These are phyloP conservation scores for Lepus townsendii DNA, from an alignment of 2,797 vertebrate genomes.

Conservation along the genomic window DNA sequence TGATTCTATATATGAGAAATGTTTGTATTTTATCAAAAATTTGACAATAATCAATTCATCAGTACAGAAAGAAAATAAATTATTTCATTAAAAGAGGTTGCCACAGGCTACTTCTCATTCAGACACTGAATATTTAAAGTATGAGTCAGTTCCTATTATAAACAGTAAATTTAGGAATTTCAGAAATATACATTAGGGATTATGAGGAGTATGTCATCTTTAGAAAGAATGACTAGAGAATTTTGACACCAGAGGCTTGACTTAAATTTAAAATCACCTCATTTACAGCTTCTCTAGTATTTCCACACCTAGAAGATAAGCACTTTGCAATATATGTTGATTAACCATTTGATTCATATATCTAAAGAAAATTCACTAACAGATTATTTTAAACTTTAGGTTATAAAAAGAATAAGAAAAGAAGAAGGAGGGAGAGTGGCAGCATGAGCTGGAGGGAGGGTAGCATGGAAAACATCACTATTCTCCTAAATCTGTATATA, in stretches of 20 bases:
- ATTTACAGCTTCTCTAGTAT: neutral
- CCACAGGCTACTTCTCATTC: neutral
- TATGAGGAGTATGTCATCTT: neutral
- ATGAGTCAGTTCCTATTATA: neutral
- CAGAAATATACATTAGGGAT: neutral
- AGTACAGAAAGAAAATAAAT: slow-evolving; percentile 51
- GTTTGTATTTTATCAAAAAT: neutral
- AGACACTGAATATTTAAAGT: slow-evolving; percentile 17
- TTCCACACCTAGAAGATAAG: neutral
- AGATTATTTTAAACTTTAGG: neutral
- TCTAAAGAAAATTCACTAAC: neutral
- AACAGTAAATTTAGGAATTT: slow-evolving; percentile 16
- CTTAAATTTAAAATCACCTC: neutral
- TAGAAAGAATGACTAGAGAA: neutral
- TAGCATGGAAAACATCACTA: no score
- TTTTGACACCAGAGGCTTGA: neutral
- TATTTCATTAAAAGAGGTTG: neutral
- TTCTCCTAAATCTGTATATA: no score
- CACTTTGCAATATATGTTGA: neutral
- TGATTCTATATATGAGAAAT: neutral
- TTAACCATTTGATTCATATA: neutral
- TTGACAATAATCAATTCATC: neutral
- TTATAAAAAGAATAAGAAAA: neutral
- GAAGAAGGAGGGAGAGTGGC: no score
- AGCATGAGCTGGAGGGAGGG: no score